Percentiles rank a stretch among this genome's conserved stretches.
Evolutionary conservation across 2,797 vertebrate genomes (phyloP).

Genomic region (Chloroceryle inda): DNA sequence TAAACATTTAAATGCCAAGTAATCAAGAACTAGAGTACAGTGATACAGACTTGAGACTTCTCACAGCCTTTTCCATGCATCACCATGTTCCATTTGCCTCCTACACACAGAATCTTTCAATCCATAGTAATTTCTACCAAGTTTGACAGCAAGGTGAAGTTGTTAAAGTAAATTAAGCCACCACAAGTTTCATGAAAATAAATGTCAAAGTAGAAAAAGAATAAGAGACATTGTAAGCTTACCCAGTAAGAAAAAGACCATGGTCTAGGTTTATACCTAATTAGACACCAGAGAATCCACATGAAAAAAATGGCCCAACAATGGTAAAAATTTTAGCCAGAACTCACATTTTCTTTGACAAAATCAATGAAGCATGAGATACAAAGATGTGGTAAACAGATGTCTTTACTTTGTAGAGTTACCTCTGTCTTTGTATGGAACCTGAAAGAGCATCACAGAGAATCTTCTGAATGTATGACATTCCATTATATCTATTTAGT

Average conservation of each 20-base stretch:
- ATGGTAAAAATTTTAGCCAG: not conserved
- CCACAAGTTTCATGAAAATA: not conserved
- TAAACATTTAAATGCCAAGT: not conserved
- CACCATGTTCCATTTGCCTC: not conserved
- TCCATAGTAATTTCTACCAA: not conserved
- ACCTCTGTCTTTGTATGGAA: not conserved
- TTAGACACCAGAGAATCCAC: not conserved
- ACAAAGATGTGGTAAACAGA: not conserved
- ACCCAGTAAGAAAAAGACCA: not conserved
- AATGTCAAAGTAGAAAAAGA: not conserved
- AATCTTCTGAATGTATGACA: not conserved
- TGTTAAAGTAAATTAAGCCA: not conserved
- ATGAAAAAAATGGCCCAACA: not conserved
- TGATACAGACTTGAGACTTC: not conserved
- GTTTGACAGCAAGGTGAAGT: not conserved
- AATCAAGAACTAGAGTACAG: not conserved
- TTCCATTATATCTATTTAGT: not conserved
- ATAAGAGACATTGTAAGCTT: not conserved
- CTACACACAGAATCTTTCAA: not conserved
- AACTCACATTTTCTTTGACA: not conserved
- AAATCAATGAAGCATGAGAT: not conserved
- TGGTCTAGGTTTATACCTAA: not conserved
- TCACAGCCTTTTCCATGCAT: not conserved
- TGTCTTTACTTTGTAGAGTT: not conserved
- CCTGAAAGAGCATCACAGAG: not conserved